A percentile compares a stretch with the other conserved stretches of the same genome.
These are phyloP conservation scores for Aquatica leii DNA, from an alignment of 2,888 invertebrate genomes.

Conservation along the genomic window DNA sequence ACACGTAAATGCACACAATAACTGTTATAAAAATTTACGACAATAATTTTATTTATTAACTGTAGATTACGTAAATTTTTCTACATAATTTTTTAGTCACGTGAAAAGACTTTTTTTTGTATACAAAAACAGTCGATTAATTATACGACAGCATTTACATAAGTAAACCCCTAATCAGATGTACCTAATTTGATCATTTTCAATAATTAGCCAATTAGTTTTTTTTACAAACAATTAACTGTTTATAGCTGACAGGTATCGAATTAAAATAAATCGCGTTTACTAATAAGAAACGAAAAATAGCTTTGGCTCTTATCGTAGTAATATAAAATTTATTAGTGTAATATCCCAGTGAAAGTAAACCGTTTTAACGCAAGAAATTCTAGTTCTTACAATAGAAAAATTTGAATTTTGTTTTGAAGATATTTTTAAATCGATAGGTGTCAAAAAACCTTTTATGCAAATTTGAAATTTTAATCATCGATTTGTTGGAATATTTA, in stretches of 20 bases:
- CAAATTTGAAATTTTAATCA: slow-evolving; percentile 7
- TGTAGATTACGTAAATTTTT: background rate
- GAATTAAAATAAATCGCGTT: too few relatives aligned
- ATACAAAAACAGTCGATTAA: background rate
- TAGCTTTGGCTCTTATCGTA: background rate
- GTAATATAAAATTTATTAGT: background rate
- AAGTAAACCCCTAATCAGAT: background rate
- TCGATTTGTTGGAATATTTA: background rate
- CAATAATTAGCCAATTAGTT: background rate
- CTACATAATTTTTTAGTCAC: background rate
- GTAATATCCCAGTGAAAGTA: background rate
- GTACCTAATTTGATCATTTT: background rate
- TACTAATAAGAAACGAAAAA: background rate
- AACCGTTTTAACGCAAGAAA: too few relatives aligned
- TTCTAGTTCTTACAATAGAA: too few relatives aligned
- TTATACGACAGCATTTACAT: background rate
- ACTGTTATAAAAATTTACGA: too few relatives aligned
- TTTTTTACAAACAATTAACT: background rate
- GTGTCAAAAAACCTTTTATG: slow-evolving; percentile 9
- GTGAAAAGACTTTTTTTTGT: too few relatives aligned
- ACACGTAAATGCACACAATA: too few relatives aligned
- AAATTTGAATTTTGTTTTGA: too few relatives aligned
- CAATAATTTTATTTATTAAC: background rate
- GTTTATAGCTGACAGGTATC: too few relatives aligned
- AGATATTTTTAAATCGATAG: too few relatives aligned